Conservation (phyloP, 2,113 vertebrate species). For the Lagopus leucura region DNA sequence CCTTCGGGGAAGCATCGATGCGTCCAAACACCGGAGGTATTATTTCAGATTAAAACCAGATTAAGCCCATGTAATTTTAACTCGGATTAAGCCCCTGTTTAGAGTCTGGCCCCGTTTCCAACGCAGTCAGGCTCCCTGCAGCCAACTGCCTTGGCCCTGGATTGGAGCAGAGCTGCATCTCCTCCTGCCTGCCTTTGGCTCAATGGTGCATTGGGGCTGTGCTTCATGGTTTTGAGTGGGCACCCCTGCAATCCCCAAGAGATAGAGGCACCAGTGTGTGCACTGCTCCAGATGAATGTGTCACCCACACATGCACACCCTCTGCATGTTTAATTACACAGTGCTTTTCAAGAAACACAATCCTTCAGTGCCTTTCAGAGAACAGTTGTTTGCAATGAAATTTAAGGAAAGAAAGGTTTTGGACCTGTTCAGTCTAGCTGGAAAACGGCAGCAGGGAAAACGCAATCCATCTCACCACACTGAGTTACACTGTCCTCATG, state of each 20-base stretch:
- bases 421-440: neutral
- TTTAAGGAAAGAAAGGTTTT: neutral
- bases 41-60: constrained; percentile 65
- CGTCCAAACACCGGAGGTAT: constrained; percentile 54
- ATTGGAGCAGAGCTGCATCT: neutral
- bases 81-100: constrained; percentile 64
- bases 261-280: constrained; percentile 43
- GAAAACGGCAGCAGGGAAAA: neutral
- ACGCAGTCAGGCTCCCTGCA: neutral
- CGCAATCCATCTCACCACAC: neutral
- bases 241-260: constrained; percentile 45
- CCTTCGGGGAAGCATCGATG: neutral
- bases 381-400: neutral
- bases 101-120: constrained; percentile 31
- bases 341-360: constrained; percentile 1
- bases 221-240: neutral
- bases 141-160: neutral
- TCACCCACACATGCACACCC: constrained; percentile 16
- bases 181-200: neutral
- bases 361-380: neutral
- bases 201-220: neutral
- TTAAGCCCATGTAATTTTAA: constrained; percentile 70
- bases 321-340: constrained; percentile 35
- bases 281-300: constrained; percentile 27
- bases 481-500: constrained; percentile 73